Evolutionary conservation across 2,888 invertebrate genomes (phyloP).

Genomic region (Hanleya hanleyi): DNA sequence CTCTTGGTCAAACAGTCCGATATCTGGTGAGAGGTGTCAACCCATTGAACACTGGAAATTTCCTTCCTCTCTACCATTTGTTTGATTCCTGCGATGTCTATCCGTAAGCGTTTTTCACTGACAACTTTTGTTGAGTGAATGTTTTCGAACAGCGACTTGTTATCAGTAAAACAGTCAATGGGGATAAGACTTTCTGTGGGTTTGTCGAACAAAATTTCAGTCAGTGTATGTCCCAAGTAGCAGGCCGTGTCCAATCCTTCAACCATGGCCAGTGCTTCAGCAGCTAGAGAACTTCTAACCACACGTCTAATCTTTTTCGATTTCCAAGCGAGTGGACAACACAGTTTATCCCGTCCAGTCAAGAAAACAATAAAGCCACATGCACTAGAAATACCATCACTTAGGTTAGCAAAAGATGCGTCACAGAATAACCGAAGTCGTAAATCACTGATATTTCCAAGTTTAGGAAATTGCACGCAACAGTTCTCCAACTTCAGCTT

Average conservation of each 20-base stretch:
- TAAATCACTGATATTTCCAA: not conserved
- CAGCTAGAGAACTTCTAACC: slow-evolving; percentile 38
- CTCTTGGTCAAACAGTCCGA: slow-evolving; percentile 6
- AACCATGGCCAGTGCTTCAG: slow-evolving; percentile 32
- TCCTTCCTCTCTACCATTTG: slow-evolving; percentile 26
- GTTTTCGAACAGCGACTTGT: slow-evolving; percentile 34
- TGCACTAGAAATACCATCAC: slow-evolving; percentile 30
- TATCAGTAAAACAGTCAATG: slow-evolving; percentile 35
- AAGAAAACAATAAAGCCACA: slow-evolving; percentile 29
- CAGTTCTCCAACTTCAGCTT: not conserved
- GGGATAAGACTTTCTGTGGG: slow-evolving; percentile 10
- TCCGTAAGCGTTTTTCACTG: slow-evolving; percentile 30
- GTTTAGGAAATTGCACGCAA: not conserved
- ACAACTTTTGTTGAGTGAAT: slow-evolving; percentile 35
- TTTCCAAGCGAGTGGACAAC: slow-evolving; percentile 28
- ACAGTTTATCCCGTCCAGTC: slow-evolving; percentile 16
- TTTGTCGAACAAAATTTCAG: slow-evolving; percentile 22
- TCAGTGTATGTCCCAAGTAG: slow-evolving; percentile 26
- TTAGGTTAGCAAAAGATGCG: slow-evolving; percentile 39
- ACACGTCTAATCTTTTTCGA: slow-evolving; percentile 33
- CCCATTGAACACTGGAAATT: slow-evolving; percentile 6
- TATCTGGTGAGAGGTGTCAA: not conserved
- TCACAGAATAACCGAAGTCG: slow-evolving; percentile 28
- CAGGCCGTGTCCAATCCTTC: slow-evolving; percentile 33
- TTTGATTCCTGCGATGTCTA: slow-evolving; percentile 36